Evolutionary conservation across 2,113 vertebrate genomes (phyloP).

Genomic region (Capreolus pygargus): DNA sequence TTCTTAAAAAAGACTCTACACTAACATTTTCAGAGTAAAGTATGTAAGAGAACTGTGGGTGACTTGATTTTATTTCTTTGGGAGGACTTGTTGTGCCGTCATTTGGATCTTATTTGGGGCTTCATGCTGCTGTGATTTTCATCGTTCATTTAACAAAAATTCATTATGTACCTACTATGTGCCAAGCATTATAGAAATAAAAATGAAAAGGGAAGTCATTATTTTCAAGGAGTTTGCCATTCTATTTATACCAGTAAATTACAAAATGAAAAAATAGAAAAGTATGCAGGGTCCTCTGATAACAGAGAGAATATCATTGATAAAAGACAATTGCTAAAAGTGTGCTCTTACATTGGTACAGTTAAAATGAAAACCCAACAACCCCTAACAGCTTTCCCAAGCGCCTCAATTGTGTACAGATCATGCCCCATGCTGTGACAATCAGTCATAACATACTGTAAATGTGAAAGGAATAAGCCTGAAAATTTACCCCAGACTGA

Average conservation of each 20-base stretch:
- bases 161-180: background rate
- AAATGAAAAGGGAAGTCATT: background rate
- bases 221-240: background rate
- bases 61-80: background rate
- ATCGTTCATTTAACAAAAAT: background rate
- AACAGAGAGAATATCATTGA: background rate
- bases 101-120: background rate
- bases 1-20: background rate
- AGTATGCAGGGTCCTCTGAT: background rate
- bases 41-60: background rate
- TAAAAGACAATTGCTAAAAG: background rate
- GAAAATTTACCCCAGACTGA: background rate
- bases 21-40: background rate
- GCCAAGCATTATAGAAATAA: background rate
- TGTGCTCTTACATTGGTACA: background rate
- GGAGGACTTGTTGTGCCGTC: background rate
- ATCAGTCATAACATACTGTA: background rate
- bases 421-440: conserved; percentile 22
- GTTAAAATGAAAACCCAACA: background rate
- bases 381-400: background rate
- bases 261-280: background rate
- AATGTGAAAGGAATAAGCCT: background rate
- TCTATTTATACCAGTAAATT: background rate
- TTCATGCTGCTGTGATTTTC: background rate
- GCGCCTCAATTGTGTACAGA: background rate